Evolutionary conservation across 2,113 vertebrate species (phyloP), one percentile per base, ranked within the genome.

Genomic region (Myocastor coypus): DNA sequence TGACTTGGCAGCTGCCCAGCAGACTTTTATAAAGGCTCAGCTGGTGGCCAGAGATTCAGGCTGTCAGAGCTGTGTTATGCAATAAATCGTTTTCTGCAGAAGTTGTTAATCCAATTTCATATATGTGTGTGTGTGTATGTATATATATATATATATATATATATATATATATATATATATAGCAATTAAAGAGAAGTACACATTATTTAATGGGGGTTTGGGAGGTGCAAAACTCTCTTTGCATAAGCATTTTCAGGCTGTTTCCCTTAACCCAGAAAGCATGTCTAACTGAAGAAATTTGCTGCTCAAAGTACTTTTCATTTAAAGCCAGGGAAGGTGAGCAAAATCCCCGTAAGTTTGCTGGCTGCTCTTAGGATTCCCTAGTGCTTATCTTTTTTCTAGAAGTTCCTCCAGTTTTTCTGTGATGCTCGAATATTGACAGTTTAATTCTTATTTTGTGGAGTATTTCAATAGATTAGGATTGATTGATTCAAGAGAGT

Each of bases 1-100:
- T 98, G 97, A 98, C 96, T 98, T 99, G 98, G 98, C 98, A 98
- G 98, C 98, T 98, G 94, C 97, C 98, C 98, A 98, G 96, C 97
- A 97, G 96, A 97, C 98, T 98, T 98, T 98, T 98, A 95, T 98
- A 98, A 98, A 98, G 95, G 73, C 98, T 98, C 98, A 89, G 98
- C 98, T 97, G 98, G 98, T 98, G 98, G 98, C 97, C 97, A 66
- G 98, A 98, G 98, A 98, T 94, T 89, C 97, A 94, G 98, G 89
- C 98, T 98, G 98, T 98, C 98, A 96, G 97, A 98, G 96, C 96
- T 97, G 94, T 97, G 97, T 98, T 98, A 97, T 97, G 97, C 97
- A 98, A 98, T 98, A 98, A 98, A 98, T 98, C 86, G 97, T 98
- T 98, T 98, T 95, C 96, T 97, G 95, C 97, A 98, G 97, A 98